phyloP scores from a whole-genome alignment of 35 echinoderm and acorn worm genomes.

The Heliocidaris tuberculata region DNA sequence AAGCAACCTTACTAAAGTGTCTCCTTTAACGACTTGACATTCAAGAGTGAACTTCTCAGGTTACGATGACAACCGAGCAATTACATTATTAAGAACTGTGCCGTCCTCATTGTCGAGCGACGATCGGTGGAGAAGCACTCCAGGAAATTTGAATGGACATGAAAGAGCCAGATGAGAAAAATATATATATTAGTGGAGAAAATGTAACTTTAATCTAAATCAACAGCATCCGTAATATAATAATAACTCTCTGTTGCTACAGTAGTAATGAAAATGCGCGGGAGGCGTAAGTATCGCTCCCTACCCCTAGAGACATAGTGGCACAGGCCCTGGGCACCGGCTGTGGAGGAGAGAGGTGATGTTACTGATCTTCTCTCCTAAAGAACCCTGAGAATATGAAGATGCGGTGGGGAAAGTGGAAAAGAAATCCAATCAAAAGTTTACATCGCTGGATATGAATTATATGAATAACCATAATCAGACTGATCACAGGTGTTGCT shows the following conservation, averaged over 20 bases:
- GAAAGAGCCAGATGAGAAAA: background rate
- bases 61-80: background rate
- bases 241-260: background rate
- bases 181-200: background rate
- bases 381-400: background rate
- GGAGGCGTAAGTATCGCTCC: too few species aligned
- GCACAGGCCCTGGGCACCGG: too few species aligned
- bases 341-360: background rate
- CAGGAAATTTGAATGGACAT: background rate
- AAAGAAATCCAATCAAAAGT: background rate
- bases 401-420: background rate
- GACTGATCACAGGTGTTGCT: background rate
- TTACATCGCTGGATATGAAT: background rate
- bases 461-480: background rate
- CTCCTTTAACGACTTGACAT: background rate
- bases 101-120: background rate
- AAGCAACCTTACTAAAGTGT: background rate
- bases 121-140: background rate
- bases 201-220: constrained; percentile 5
- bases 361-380: background rate
- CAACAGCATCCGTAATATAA: background rate
- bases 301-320: too few species aligned
- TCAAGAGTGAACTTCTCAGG: background rate
- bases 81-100: constrained; percentile 18
- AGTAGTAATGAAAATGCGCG: too few species aligned